Base-by-base conservation (phyloP, 2,113 vertebrate genomes). In the Campylorhamphus procurvoides region DNA sequence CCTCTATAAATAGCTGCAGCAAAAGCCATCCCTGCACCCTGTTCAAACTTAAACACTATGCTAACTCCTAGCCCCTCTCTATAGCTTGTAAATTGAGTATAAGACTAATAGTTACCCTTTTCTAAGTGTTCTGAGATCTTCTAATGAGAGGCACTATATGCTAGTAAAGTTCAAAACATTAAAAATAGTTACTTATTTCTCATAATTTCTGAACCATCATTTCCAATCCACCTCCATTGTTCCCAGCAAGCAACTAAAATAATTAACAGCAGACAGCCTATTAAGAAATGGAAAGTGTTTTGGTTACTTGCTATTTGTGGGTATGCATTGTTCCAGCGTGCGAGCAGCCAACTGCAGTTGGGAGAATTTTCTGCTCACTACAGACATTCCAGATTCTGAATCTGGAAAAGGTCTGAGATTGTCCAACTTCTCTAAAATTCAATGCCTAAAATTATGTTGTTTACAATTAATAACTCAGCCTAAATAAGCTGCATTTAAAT, bases 201-300 rank as follows among this genome's bases (percentile, higher is more conserved):
- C 64, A 50, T 73, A 40, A 88, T 93, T 93, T 80, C 60, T 87
- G 50, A 92, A 74, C 47, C 58, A 77, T 78, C 50, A 49, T 84
- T 95, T 92, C 72, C 59, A 93, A 92, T 96, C 55, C 68, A 93
- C 47, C 59, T 92, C 89, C 67, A 77, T 89, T 92, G 89, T 97
- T 95, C 89, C 72, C 89, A 92, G 92, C 62, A 94, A 94, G 91
- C 20, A 93, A 75, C 91, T 93, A 87, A 90, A 97, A 96, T 95
- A 92, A 95, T 94, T 91, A 92, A 96, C 79, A 96, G 92, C 94
- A 96, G 82, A 95, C 88, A 96, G 88, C 40, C 75, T 88, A 78
- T 95, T 93, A 96, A 92, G 90, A 96, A 96, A 93, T 84, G 89
- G 88, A 96, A 97, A 96, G 96, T 94, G 93, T 72, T 96, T 92